A percentile compares a stretch with the other conserved stretches of the same genome.
phyloP scores from a whole-genome alignment of 2,888 invertebrate species.

The Pherbina coryleti region DNA sequence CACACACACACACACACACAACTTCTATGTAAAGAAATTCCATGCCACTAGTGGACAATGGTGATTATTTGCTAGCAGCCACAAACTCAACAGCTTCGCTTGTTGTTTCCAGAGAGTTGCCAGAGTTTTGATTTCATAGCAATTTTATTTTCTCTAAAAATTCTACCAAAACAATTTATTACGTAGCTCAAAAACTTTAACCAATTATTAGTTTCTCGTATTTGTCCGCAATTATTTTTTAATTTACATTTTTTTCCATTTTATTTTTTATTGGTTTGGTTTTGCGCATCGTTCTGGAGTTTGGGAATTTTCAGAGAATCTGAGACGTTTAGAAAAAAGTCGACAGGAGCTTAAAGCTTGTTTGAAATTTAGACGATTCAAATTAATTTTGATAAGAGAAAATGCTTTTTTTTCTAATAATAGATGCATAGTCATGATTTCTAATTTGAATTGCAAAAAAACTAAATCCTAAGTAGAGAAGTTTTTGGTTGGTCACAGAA shows the following conservation, averaged over 20 bases:
- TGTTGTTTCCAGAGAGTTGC: background rate
- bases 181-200: slow-evolving; percentile 22
- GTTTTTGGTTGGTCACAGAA: too few relatives aligned
- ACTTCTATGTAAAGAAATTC: background rate
- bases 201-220: slow-evolving; percentile 1
- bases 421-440: too few relatives aligned
- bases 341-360: too few relatives aligned
- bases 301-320: background rate
- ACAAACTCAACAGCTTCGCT: slow-evolving; percentile 3
- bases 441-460: too few relatives aligned
- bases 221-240: background rate
- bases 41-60: background rate
- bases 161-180: slow-evolving; percentile 29
- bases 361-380: too few relatives aligned
- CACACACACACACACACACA: background rate
- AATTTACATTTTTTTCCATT: background rate
- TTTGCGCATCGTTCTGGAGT: background rate
- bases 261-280: background rate
- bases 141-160: background rate
- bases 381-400: too few relatives aligned
- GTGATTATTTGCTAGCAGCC: background rate
- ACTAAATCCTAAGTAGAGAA: too few relatives aligned
- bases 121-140: slow-evolving; percentile 3
- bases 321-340: background rate
- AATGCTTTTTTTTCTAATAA: too few relatives aligned